Evolutionary conservation across 2,797 vertebrate species (phyloP), one percentile per base, ranked within the genome.

Genomic region (Mallotus villosus): DNA sequence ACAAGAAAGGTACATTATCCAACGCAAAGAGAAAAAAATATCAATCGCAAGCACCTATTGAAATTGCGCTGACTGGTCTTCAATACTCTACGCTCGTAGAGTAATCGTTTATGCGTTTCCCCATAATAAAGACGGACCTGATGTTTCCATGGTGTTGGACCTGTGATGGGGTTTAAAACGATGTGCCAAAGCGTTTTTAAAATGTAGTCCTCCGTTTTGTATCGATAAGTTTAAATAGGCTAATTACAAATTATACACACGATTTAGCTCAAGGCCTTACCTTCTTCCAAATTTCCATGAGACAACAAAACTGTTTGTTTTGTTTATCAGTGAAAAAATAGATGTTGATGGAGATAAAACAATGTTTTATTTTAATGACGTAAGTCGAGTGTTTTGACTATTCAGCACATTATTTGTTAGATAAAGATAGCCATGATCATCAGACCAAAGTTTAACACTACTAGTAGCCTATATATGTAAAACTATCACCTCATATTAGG

Each of bases 1-100:
- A 63, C 25, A 21, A 71, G 65, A 41, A 51, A 71, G 76, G 62
- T 72, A 64, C 74, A 77, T 64, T 74, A 70, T 82, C 81, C 76
- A 80, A 82, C 82, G 79, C 78, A 72, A 76, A n/a, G 74, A 51
- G 49, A 51, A 55, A 55, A 55, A 19, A 55, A 55, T 17, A n/a
- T 55, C 51, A 25, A 49, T 19, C 16, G 34, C 17, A 67, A 17
- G 22, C 37, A 49, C 41, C 63, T 41, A 49, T 65, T 12, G 3
- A 65, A 65, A 41, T 49, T 7, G 16, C 51, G 17, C 51, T n/a
- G 51, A 55, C 51, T 55, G 51, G 51, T 55, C 19, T n/a, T n/a
- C 51, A 17, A 17, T 17, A 55, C 19, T 6, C 8, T n/a, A 11
- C 51, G 51, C 51, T 46, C 41, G 12, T 46, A n/a, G 51, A 8